Evolutionary conservation across 2,888 invertebrate genomes (phyloP).

Genomic region (Plebejus argus): DNA sequence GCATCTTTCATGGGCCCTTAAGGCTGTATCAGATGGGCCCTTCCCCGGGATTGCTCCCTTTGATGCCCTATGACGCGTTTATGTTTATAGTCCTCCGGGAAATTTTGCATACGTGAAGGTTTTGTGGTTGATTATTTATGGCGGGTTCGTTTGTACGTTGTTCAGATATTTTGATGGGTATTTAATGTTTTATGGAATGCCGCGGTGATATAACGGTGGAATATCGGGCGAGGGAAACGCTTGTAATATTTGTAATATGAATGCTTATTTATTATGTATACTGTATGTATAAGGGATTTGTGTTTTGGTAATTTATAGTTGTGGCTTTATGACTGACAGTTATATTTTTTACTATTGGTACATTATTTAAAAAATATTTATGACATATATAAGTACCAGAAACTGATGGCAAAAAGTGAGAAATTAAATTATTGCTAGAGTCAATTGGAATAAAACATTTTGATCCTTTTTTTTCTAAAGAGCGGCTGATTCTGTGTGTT

Average conservation of each 20-base stretch:
- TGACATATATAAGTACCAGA: no score
- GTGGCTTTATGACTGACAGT: background rate
- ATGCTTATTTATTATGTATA: background rate
- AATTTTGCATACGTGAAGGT: slow-evolving; percentile 42
- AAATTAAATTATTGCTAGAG: no score
- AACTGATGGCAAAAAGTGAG: no score
- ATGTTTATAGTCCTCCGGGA: slow-evolving; percentile 42
- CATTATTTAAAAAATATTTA: no score
- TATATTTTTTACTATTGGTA: background rate
- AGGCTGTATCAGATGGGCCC: slow-evolving; percentile 48
- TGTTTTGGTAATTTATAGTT: slow-evolving; percentile 4
- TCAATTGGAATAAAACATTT: no score
- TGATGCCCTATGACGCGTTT: slow-evolving; percentile 42
- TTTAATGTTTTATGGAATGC: slow-evolving; percentile 23
- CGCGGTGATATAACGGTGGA: slow-evolving; percentile 1
- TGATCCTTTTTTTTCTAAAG: no score
- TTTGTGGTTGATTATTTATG: slow-evolving; percentile 29
- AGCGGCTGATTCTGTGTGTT: no score
- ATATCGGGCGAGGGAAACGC: background rate
- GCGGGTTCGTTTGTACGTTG: slow-evolving; percentile 26
- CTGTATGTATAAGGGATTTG: background rate
- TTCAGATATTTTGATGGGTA: slow-evolving; percentile 30
- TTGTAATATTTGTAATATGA: slow-evolving; percentile 1
- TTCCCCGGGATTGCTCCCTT: slow-evolving; percentile 45
- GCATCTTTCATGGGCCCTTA: slow-evolving; percentile 46